Conservation (phyloP, 1,140 invertebrate species). For the Drosophila tristis region DNA sequence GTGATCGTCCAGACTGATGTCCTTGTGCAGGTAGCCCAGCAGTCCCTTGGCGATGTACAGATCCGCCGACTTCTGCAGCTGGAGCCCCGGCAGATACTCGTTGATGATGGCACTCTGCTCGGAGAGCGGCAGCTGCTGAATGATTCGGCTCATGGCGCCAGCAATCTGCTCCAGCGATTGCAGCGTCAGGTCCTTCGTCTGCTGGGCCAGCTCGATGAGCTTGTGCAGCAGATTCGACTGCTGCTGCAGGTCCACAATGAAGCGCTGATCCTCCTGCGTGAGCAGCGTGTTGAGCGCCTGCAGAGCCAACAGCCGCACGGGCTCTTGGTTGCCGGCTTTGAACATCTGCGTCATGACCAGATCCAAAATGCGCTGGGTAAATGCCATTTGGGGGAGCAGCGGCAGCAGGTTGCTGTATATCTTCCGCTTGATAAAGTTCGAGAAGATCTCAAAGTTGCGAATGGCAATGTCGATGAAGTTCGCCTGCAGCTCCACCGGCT, state of each 20-base stretch:
- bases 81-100: slow-evolving; percentile 67
- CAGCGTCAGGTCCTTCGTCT: slow-evolving; percentile 27
- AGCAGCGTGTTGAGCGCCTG: slow-evolving; percentile 67
- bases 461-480: slow-evolving; percentile 70
- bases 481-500: slow-evolving; percentile 74
- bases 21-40: slow-evolving; percentile 69
- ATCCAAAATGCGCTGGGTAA: slow-evolving; percentile 71
- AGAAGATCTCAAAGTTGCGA: slow-evolving; percentile 69
- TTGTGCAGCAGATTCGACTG: slow-evolving; percentile 67
- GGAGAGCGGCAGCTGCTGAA: slow-evolving; percentile 62
- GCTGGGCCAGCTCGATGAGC: slow-evolving; percentile 61
- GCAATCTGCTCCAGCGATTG: slow-evolving; percentile 60
- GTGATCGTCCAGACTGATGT: slow-evolving; percentile 74
- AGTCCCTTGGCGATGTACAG: slow-evolving; percentile 76
- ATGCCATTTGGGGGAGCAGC: slow-evolving; percentile 68
- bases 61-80: slow-evolving; percentile 62
- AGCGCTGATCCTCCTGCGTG: slow-evolving; percentile 54
- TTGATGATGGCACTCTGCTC: slow-evolving; percentile 75
- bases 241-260: slow-evolving; percentile 71
- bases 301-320: slow-evolving; percentile 54
- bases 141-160: slow-evolving; percentile 59
- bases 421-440: slow-evolving; percentile 72
- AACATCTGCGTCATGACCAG: slow-evolving; percentile 67
- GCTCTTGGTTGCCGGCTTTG: slow-evolving; percentile 15
- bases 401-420: slow-evolving; percentile 68